Evolutionary conservation across 2,797 vertebrate genomes (phyloP).

Genomic region (Xenops minutus): DNA sequence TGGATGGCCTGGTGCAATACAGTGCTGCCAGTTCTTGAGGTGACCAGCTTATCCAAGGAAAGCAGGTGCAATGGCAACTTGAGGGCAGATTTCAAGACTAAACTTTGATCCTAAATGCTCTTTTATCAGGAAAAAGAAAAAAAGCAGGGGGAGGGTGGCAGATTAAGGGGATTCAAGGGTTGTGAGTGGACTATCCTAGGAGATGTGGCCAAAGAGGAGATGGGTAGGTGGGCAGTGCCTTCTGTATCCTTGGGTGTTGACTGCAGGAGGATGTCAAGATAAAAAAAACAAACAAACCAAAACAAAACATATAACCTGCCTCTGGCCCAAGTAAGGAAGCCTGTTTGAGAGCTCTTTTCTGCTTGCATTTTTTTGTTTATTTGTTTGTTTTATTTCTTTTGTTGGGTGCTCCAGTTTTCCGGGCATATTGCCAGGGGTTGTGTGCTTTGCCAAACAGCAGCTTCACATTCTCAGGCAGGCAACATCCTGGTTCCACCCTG

Average conservation of each 20-base stretch:
- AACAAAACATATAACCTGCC: background rate
- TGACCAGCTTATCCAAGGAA: background rate
- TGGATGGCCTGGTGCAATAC: background rate
- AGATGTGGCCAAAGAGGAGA: background rate
- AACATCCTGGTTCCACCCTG: constrained; percentile 45
- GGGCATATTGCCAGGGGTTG: background rate
- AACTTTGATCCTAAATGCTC: background rate
- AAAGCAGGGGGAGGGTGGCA: no score
- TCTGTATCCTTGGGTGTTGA: background rate
- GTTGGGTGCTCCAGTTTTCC: background rate
- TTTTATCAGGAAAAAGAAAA: background rate
- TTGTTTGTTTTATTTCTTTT: background rate
- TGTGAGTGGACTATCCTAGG: background rate
- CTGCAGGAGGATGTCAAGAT: background rate
- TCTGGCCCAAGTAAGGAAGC: background rate
- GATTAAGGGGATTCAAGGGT: background rate
- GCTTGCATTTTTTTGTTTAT: background rate
- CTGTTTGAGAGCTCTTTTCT: background rate
- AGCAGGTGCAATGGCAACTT: background rate
- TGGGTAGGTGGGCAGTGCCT: background rate
- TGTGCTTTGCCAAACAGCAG: background rate
- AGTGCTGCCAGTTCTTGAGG: background rate
- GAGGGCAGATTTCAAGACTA: background rate
- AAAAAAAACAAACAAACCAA: background rate
- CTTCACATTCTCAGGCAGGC: background rate